Base-by-base conservation (phyloP, 2,113 vertebrate species). In the Urocynchramus pylzowi region DNA sequence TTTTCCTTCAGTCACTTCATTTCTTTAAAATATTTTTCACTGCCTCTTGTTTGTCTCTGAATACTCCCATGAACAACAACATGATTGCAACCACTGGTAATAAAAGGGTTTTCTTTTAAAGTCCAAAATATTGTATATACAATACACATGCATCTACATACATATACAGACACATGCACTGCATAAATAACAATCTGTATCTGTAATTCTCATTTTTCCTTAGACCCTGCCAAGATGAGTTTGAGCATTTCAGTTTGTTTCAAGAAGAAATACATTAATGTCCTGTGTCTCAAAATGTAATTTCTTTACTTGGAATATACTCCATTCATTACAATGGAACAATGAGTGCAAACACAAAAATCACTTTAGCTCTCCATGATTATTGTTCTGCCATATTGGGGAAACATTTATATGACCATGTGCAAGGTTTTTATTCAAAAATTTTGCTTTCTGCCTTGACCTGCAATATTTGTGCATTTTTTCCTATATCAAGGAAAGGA, bases 21-120 rank as follows among this genome's bases (percentile, higher is more conserved):
- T 63, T 47, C 37, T 75, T 60, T 60, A 82, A 94, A 86, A n/a
- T 37, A 31, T 87, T 91, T 80, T 95, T 81, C 61, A 77, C n/a
- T 86, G 44, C 28, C 54, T 93, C 88, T 77, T 94, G 24, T 90
- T 94, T 92, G 42, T 59, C 37, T 90, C 74, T 94, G 53, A 95
- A 95, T 93, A 85, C 7, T 84, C 6, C 61, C 42, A 27, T 68
- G 16, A 92, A 1, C 19, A 24, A 78, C 13, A 75, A 49, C 14
- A n/a, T 0, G 0, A 23, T 42, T 81, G 24, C 1, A 23, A 19
- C 10, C 20, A 61, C 3, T 47, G 11, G 30, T n/a, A 86, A 16
- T 24, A 26, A 50, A 41, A 60, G 50, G 5, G 1, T 37, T 92
- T 82, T 41, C 4, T 71, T 79, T 57, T 80, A 41, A 83, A 88